phyloP scores from a whole-genome alignment of 2,888 invertebrate genomes.

The Melinaea menophilus region DNA sequence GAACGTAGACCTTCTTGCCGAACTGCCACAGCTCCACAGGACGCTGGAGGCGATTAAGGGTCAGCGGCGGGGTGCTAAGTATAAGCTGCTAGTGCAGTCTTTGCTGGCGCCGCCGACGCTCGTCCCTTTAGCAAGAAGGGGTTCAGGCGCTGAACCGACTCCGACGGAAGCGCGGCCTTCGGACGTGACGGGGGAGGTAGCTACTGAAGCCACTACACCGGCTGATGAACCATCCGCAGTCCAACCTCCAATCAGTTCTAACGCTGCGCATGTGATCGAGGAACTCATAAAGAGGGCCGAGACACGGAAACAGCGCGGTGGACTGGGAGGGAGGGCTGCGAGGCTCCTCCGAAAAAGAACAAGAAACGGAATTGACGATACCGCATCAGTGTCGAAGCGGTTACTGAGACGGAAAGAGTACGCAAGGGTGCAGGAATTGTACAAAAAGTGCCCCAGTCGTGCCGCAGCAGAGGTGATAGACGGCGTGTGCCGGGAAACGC shows the following conservation, averaged over 20 bases:
- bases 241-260: neutral
- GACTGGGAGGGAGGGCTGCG: slow-evolving; percentile 10
- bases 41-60: too few relatives aligned
- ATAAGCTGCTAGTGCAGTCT: too few relatives aligned
- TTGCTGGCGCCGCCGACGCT: too few relatives aligned
- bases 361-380: neutral
- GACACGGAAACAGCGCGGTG: neutral
- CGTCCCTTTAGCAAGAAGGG: slow-evolving; percentile 15
- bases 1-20: slow-evolving; percentile 16
- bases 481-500: slow-evolving; percentile 20
- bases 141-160: slow-evolving; percentile 19
- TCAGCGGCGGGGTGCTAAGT: too few relatives aligned
- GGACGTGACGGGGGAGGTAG: too few relatives aligned
- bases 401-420: slow-evolving; percentile 28
- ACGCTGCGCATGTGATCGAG: slow-evolving; percentile 5
- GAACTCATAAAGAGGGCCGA: slow-evolving; percentile 15
- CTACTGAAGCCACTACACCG: too few relatives aligned
- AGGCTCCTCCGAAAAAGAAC: slow-evolving; percentile 1
- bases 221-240: too few relatives aligned
- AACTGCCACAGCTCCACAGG: too few relatives aligned
- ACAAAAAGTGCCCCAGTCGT: slow-evolving; percentile 22
- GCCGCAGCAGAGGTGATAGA: slow-evolving; percentile 27
- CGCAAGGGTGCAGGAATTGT: slow-evolving; percentile 29
- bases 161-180: neutral
- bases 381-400: slow-evolving; percentile 5